Evolutionary conservation across 23 tunicate species (phyloP), one percentile per base, ranked within the genome.

Genomic region (Phallusia fumigata): DNA sequence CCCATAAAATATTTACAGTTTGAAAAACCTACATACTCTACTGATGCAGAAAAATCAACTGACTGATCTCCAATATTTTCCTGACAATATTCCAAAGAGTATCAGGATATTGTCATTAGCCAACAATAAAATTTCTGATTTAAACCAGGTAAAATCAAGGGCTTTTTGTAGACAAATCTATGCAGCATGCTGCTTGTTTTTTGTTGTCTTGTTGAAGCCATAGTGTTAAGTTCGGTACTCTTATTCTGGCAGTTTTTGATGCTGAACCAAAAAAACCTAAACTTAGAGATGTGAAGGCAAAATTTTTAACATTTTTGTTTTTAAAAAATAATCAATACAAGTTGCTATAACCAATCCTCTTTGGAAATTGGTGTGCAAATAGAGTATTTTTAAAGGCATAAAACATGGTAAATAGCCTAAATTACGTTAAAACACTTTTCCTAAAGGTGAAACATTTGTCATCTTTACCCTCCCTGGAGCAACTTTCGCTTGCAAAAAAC

Each of bases 391-490:
- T 3, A 10, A 40, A 40, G 47, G 47, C 47, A 40, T 40, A 10
- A 5, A 40, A 40, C 10, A 3, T 40, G 5, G 5, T 40, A 10
- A 40, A 40, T 10, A 40, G 47, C 5, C 5, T 40, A 40, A 40
- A 40, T 40, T n/a, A n/a, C n/a, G n/a, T n/a, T n/a, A n/a, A n/a
- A 73, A 32, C 18, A 79, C 28, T 51, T 16, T 26, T 31, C 0
- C 19, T 80, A 28, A 65, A 82, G 85, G 77, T 82, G 0, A 64
- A 82, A 69, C 65, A 82, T 82, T 58, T 82, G 10, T 24, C 85
- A 18, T 65, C 85, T 18, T 26, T 82, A 31, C 78, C 45, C 0
- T 19, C 40, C 11, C 53, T 82, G 21, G 77, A 82, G 13, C 85
- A 82, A 64, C 77, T 82, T 21, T 82, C 85, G 3, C 18, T 82